Evolutionary conservation across 1,140 invertebrate species (phyloP), one percentile per base, ranked within the genome.

Genomic region (Panagrolaimus sp.): DNA sequence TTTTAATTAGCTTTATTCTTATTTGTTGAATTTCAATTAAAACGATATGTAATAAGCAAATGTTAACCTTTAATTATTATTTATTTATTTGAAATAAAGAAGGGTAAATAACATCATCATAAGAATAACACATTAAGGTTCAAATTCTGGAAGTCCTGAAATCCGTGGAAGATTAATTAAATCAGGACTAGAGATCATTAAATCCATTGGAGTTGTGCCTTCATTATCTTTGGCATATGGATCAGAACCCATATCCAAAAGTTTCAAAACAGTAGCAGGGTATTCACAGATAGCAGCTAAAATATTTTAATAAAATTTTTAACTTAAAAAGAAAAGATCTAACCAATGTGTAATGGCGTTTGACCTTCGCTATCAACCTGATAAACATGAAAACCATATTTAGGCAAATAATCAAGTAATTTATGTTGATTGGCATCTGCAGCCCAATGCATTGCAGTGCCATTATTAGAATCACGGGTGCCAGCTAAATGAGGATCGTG

Each of bases 1-100:
- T 17, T 80, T 83, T 63, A 74, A 70, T 58, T 80, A 80, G 70
- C 28, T 38, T 32, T 43, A 43, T 58, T 68, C 21, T 68, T 55
- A n/a, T 28, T 14, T 63, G 45, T 68, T 45, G 10, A 32, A 24
- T 73, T 58, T 58, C 28, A 12, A 58, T 4, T 2, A 7, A 38
- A 38, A 38, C 7, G 7, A 4, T 38, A 4, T 4, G 2, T 38
- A 38, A 38, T 38, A 38, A 38, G 32, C 32, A 38, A 38, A 38
- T 38, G 32, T 38, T 38, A 38, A 38, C n/a, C n/a, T 38, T 38
- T 38, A 38, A 38, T 4, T 38, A 38, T 38, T 4, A 38, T 7
- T 38, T 38, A 38, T 38, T 38, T 38, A 38, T 38, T 38, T 38
- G 2, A 38, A 38, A 38, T 4, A 4, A 38, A 38, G 7, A 38